Percentiles rank a stretch among this genome's conserved stretches.
Conservation (phyloP, 2,113 vertebrate genomes). For the Lepus europaeus region DNA sequence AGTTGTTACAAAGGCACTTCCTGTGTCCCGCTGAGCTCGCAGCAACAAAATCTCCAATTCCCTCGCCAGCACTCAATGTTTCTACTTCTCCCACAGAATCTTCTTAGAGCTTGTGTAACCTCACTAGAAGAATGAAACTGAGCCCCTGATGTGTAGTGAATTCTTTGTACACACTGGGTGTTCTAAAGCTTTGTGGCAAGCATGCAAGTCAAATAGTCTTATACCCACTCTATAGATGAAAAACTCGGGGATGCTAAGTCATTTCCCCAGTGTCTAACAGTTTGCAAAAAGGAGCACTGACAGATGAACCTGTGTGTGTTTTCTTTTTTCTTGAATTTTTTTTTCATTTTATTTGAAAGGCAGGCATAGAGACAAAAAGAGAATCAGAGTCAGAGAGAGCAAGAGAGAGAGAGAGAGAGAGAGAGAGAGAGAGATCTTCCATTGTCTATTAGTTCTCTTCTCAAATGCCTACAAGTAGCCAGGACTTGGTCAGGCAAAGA, state of each 20-base stretch:
- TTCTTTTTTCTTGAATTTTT: no score
- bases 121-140: not conserved
- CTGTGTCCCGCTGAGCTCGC: not conserved
- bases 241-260: not conserved
- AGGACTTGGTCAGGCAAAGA: no score
- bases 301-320: not conserved
- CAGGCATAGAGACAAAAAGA: no score
- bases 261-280: not conserved
- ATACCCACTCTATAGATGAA: not conserved
- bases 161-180: not conserved
- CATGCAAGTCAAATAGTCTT: not conserved
- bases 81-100: not conserved
- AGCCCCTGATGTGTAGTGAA: not conserved
- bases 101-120: no score
- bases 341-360: no score
- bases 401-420: no score
- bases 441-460: no score
- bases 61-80: not conserved
- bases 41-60: not conserved
- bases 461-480: no score
- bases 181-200: not conserved
- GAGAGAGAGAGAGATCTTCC: no score
- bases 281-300: not conserved
- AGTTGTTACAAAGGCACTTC: not conserved
- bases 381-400: no score